Base-by-base conservation (phyloP, 2,888 invertebrate species). In the Pyrochroa serraticornis region DNA sequence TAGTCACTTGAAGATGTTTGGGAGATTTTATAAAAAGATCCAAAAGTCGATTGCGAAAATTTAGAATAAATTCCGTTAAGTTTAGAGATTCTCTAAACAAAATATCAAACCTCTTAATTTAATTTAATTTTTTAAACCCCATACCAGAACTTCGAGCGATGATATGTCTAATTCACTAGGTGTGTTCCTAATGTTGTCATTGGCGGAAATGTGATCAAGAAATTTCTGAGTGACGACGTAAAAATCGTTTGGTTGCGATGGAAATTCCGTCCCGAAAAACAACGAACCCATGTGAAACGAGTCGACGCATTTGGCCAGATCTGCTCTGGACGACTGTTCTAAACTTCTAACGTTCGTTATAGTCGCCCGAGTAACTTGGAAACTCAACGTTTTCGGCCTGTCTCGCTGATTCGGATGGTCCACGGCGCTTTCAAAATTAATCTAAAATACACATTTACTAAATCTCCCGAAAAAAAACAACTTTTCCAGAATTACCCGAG, bases 221-320 rank as follows among this genome's bases (percentile, higher is more conserved):
- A 95, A 93, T 77, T 92, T 91, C 67, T 93, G 90, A 12, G 91
- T 88, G 39, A 94, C 87, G 1, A 92, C 89, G 66, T 89, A 87
- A 75, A 87, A 83, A 74, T 94, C 93, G 1, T 81, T 83, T 0
- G 81, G 71, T 8, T 85, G 80, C 34, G 89, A 87, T 0, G 94
- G 93, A 78, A 94, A 95, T 54, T 88, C 87, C n/a, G 83, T 81
- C n/a, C 86, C 87, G 72, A 87, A 88, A 66, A 90, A 91, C 70
- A 92, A 79, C 36, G 88, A 87, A 12, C 88, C 89, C 81, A 87
- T 84, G 74, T 92, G 88, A 66, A 93, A 84, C 0, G 89, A 87
- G 52, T 94, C 86, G 50, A 96, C 81, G 43, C 92, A 89, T 65
- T 90, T 86, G 0, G 92, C 90, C 45, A 95, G 81, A 77, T 94